phyloP scores from a whole-genome alignment of 2,888 invertebrate genomes.

The Ditula angustiorana region DNA sequence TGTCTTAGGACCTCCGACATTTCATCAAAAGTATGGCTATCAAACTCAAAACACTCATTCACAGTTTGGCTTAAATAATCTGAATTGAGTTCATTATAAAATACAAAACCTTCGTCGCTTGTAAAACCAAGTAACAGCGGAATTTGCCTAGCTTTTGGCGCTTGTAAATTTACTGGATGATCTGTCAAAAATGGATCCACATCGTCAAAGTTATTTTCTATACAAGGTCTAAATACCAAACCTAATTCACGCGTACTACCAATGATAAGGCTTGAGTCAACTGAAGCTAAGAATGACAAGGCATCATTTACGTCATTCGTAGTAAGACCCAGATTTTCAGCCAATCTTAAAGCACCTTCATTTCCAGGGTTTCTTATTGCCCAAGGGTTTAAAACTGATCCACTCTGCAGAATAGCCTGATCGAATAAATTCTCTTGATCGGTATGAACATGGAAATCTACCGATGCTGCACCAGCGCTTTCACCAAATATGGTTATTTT shows the following conservation, averaged over 20 bases:
- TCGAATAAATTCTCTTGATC: conserved; percentile 56
- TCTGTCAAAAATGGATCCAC: conserved; percentile 57
- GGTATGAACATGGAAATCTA: conserved; percentile 62
- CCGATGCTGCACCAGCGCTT: conserved; percentile 61
- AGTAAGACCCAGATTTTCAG: conserved; percentile 51
- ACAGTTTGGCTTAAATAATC: neutral
- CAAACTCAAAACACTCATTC: conserved; percentile 25
- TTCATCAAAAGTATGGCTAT: conserved; percentile 1
- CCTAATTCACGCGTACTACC: conserved; percentile 46
- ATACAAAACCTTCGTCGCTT: conserved; percentile 52
- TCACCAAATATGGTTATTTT: conserved; percentile 61
- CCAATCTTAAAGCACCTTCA: conserved; percentile 53
- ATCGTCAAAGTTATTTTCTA: conserved; percentile 57
- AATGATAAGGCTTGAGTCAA: conserved; percentile 51
- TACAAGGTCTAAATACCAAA: conserved; percentile 56
- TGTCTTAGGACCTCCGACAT: conserved; percentile 47
- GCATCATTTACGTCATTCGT: conserved; percentile 52
- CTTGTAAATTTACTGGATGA: conserved; percentile 52
- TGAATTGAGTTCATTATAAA: neutral
- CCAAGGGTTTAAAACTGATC: conserved; percentile 51
- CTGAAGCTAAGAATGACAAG: conserved; percentile 49
- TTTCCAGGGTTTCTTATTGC: conserved; percentile 51
- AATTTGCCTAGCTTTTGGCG: conserved; percentile 54
- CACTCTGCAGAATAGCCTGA: conserved; percentile 61
- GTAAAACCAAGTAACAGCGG: conserved; percentile 63